phyloP scores from a whole-genome alignment of 2,888 invertebrate genomes.

The Tetramorium bicarinatum region DNA sequence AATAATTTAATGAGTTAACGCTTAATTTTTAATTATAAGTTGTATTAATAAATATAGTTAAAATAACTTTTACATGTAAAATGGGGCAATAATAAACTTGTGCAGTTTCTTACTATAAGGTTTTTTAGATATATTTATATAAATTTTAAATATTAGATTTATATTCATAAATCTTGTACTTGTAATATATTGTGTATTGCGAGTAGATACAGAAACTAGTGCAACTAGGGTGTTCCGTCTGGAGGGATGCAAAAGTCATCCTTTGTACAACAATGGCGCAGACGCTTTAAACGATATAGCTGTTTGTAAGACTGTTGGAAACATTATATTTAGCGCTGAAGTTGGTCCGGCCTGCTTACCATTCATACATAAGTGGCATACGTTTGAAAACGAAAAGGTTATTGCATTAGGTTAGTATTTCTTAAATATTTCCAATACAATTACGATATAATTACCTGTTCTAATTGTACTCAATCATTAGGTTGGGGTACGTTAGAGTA shows the following conservation, averaged over 20 bases:
- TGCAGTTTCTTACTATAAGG: neutral
- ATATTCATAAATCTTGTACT: neutral
- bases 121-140: neutral
- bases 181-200: neutral
- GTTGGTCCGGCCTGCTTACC: constrained; percentile 91
- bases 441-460: neutral
- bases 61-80: neutral
- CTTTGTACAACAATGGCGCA: too few species aligned
- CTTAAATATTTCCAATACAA: neutral
- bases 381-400: constrained; percentile 66
- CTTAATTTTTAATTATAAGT: neutral
- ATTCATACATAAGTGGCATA: constrained; percentile 84
- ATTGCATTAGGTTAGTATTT: constrained; percentile 64
- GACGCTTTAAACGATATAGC: constrained; percentile 88
- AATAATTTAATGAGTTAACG: neutral
- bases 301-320: constrained; percentile 84
- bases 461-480: constrained; percentile 75
- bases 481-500: constrained; percentile 89
- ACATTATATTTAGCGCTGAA: constrained; percentile 86
- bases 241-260: constrained; percentile 86
- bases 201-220: constrained; percentile 87
- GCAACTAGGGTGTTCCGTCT: constrained; percentile 85
- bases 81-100: neutral
- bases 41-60: neutral
- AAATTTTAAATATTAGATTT: neutral